These are phyloP conservation scores for Dinothrombium tinctorium DNA, from an alignment of 1,140 invertebrate genomes.

Conservation along the genomic window DNA sequence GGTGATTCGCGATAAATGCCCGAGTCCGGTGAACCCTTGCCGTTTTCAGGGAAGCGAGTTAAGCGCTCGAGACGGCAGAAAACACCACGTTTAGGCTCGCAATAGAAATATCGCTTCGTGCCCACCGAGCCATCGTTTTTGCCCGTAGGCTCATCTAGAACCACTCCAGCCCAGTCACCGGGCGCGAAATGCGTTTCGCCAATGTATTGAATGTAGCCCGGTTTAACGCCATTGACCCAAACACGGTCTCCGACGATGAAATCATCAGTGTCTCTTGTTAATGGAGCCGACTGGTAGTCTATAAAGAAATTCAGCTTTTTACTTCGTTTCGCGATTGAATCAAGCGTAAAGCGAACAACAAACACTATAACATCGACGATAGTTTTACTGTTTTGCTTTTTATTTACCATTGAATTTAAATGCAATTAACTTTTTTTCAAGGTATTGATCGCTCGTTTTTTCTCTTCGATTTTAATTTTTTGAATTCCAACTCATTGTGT, in stretches of 20 bases:
- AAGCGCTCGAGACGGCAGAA: constrained; percentile 36
- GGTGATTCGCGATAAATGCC: not conserved
- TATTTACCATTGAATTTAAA: no score
- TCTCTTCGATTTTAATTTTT: no score
- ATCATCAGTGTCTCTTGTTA: no score
- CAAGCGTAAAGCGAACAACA: no score
- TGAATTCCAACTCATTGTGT: no score
- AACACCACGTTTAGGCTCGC: constrained; percentile 70
- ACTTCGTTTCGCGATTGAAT: no score
- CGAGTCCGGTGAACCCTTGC: not conserved
- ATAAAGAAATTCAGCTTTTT: no score
- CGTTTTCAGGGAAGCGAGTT: constrained; percentile 8
- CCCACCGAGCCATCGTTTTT: constrained; percentile 93
- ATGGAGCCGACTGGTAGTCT: no score
- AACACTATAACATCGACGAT: no score
- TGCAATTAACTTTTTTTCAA: no score
- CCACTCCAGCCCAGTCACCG: constrained; percentile 79
- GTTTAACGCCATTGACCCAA: constrained; percentile 80
- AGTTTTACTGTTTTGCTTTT: no score
- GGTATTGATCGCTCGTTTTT: no score
- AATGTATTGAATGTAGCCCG: constrained; percentile 82
- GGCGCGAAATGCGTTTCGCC: constrained; percentile 83
- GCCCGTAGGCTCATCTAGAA: constrained; percentile 78
- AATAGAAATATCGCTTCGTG: constrained; percentile 75
- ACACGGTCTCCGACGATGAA: constrained; percentile 88